Evolutionary conservation across 1,140 invertebrate genomes (phyloP).

Genomic region (Belonocnema kinseyi): DNA sequence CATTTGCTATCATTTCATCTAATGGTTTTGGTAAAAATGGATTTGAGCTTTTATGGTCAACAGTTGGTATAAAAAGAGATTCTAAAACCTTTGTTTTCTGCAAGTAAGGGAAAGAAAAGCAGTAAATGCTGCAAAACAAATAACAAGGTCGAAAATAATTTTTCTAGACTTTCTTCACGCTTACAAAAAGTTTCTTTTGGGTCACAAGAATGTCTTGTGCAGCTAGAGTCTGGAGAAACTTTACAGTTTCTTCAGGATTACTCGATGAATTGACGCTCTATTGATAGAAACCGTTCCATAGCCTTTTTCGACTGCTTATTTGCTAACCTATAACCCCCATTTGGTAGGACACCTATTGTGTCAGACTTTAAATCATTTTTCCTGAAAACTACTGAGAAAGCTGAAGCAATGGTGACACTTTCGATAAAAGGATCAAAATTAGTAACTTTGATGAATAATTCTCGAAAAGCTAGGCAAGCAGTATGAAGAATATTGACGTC

Average conservation of each 20-base stretch:
- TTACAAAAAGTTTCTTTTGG: constrained; percentile 56
- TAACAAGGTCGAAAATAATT: neutral
- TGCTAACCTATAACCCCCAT: no score
- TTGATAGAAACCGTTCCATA: no score
- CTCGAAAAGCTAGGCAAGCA: no score
- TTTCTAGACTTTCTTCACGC: constrained; percentile 43
- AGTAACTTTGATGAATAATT: no score
- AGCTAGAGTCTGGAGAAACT: constrained; percentile 69
- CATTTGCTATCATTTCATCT: constrained; percentile 61
- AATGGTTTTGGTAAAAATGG: constrained; percentile 63
- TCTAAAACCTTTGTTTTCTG: neutral
- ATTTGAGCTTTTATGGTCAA: constrained; percentile 45
- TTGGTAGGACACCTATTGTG: no score
- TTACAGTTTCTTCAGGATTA: constrained; percentile 63
- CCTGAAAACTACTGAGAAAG: no score
- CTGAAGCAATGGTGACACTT: no score
- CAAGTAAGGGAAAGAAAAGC: neutral
- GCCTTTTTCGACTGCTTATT: constrained; percentile 68
- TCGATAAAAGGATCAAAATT: no score
- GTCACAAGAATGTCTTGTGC: constrained; percentile 64
- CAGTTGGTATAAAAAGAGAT: constrained; percentile 44
- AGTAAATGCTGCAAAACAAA: neutral
- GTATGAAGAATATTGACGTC: no score
- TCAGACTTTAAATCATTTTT: no score
- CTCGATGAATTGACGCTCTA: constrained; percentile 71